A percentile compares a stretch with the other conserved stretches of the same genome.
Evolutionary conservation across 2,113 vertebrate species (phyloP).

Genomic region (Microtus montanus): DNA sequence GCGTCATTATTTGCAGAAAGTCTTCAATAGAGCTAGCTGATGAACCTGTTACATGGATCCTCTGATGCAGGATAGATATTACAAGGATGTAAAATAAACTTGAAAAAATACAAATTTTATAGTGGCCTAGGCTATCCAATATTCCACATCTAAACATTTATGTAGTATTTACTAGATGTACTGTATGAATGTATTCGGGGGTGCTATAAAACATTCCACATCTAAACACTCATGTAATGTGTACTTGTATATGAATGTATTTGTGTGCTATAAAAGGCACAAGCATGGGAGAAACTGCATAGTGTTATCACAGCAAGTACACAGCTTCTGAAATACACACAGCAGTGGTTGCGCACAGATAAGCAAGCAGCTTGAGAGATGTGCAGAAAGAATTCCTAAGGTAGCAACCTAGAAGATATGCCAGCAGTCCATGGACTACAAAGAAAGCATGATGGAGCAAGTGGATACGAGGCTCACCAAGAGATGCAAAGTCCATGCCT

Average conservation of each 20-base stretch:
- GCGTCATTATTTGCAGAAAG: background rate
- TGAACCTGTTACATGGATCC: background rate
- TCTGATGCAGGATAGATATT: background rate
- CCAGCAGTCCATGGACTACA: background rate
- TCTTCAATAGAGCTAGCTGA: background rate
- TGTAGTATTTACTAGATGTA: background rate
- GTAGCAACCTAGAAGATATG: background rate
- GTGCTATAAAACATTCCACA: background rate
- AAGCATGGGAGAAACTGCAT: background rate
- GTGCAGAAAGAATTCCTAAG: background rate
- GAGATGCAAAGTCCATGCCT: background rate
- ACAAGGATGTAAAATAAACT: constrained; percentile 22
- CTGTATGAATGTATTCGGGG: background rate
- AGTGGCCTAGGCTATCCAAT: background rate
- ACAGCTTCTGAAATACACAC: background rate
- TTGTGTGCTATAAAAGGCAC: background rate
- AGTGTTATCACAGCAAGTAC: background rate
- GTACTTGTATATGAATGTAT: constrained; percentile 2
- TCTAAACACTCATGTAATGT: background rate
- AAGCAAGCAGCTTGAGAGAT: background rate
- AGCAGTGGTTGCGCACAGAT: background rate
- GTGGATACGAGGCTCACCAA: background rate
- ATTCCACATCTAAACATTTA: background rate
- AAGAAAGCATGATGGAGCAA: background rate
- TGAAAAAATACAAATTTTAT: constrained; percentile 16